Percentiles rank a stretch among this genome's conserved stretches.
phyloP scores from a whole-genome alignment of 2,797 vertebrate genomes.

The Catostomus latipinnis region DNA sequence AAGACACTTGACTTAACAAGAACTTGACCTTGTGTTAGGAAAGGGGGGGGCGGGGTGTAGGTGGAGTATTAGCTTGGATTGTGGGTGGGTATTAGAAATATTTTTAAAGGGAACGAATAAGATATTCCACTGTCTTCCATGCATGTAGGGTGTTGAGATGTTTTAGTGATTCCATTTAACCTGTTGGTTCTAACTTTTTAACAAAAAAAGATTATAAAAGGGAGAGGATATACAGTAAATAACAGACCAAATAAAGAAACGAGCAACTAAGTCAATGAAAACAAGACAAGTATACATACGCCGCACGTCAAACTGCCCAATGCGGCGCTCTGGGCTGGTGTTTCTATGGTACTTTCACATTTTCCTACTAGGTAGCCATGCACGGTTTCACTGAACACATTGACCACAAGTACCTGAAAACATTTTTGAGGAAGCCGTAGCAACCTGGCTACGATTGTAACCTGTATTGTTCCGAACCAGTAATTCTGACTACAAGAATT shows the following conservation, averaged over 20 bases:
- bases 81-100: slow-evolving; percentile 66
- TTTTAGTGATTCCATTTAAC: slow-evolving; percentile 73
- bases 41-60: slow-evolving; percentile 60
- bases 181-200: slow-evolving; percentile 55
- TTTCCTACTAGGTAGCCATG: slow-evolving; percentile 37
- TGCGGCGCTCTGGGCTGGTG: slow-evolving; percentile 67
- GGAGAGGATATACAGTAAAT: slow-evolving; percentile 70
- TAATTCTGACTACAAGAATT: slow-evolving; percentile 77
- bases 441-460: slow-evolving; percentile 43
- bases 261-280: slow-evolving; percentile 29
- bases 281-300: not conserved
- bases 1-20: slow-evolving; percentile 68
- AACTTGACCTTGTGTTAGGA: slow-evolving; percentile 57
- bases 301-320: slow-evolving; percentile 59
- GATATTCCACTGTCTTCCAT: slow-evolving; percentile 83
- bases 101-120: slow-evolving; percentile 63
- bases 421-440: slow-evolving; percentile 11
- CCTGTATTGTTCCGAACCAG: slow-evolving; percentile 81
- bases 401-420: not conserved
- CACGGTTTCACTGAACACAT: not conserved
- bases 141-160: slow-evolving; percentile 82
- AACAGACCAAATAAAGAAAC: slow-evolving; percentile 83
- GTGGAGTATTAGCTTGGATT: slow-evolving; percentile 66
- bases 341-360: slow-evolving; percentile 40
- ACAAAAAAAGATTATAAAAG: slow-evolving; percentile 58